A percentile compares a stretch with the other conserved stretches of the same genome.
phyloP scores from a whole-genome alignment of 2,888 invertebrate genomes.

The Megastigmus dorsalis region DNA sequence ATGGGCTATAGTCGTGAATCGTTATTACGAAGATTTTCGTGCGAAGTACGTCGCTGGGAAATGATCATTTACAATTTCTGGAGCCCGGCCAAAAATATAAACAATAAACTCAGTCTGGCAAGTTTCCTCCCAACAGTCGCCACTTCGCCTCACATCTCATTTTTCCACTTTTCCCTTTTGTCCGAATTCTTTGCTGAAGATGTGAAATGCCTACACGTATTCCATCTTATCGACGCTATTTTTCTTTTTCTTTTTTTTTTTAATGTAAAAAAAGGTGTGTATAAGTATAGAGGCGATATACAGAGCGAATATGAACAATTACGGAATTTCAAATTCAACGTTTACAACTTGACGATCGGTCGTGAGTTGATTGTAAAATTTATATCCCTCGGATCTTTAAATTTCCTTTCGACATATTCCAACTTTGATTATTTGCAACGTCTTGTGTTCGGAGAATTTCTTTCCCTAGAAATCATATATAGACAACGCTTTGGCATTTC shows the following conservation, averaged over 20 bases:
- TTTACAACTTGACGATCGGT: no score
- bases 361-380: background rate
- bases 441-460: no score
- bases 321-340: no score
- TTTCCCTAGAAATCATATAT: no score
- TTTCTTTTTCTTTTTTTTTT: background rate
- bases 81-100: slow-evolving; percentile 33
- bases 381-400: background rate
- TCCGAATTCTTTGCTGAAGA: background rate
- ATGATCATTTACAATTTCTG: slow-evolving; percentile 33
- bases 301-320: no score
- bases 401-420: background rate
- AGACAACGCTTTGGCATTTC: no score
- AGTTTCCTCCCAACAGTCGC: slow-evolving; percentile 22
- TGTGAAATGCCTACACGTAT: slow-evolving; percentile 11
- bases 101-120: slow-evolving; percentile 41
- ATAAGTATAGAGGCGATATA: no score
- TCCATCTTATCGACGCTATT: background rate
- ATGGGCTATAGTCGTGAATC: no score
- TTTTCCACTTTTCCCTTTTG: background rate
- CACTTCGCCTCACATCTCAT: background rate
- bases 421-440: no score
- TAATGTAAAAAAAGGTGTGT: no score
- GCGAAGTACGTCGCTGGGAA: no score
- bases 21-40: no score